Conservation (phyloP, 1,140 invertebrate genomes). For the Halotydeus destructor region DNA sequence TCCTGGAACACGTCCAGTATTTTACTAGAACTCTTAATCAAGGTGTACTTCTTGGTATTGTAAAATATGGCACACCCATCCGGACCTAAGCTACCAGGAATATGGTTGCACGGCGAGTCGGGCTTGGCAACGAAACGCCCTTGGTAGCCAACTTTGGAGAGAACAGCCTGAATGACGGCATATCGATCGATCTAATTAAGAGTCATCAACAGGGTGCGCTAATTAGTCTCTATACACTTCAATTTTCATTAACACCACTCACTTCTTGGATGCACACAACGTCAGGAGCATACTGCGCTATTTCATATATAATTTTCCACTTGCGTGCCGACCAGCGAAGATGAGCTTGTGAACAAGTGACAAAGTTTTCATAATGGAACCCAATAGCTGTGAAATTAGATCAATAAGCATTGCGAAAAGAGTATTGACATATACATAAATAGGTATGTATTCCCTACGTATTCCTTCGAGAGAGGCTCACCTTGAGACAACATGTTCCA, state of each 20-base stretch:
- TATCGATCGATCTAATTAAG: constrained; percentile 44
- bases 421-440: constrained; percentile 1
- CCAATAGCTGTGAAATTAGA: constrained; percentile 37
- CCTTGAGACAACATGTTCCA: constrained; percentile 1
- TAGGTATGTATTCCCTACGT: not conserved
- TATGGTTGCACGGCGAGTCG: constrained; percentile 51
- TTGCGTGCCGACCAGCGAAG: constrained; percentile 43
- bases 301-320: constrained; percentile 46
- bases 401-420: not conserved
- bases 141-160: constrained; percentile 39
- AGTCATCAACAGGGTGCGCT: constrained; percentile 21
- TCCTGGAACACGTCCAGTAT: constrained; percentile 45
- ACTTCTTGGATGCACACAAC: constrained; percentile 45
- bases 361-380: constrained; percentile 46
- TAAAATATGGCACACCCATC: constrained; percentile 61
- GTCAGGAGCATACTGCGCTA: constrained; percentile 41
- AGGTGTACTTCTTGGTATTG: constrained; percentile 36
- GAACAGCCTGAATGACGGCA: constrained; percentile 37
- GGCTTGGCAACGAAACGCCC: constrained; percentile 54
- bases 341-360: constrained; percentile 42
- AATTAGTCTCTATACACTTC: not conserved
- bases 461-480: constrained; percentile 2
- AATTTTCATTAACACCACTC: not conserved
- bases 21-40: constrained; percentile 34
- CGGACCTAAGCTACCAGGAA: constrained; percentile 46